Conservation (phyloP, 2,797 vertebrate genomes). For the Balearica regulorum region DNA sequence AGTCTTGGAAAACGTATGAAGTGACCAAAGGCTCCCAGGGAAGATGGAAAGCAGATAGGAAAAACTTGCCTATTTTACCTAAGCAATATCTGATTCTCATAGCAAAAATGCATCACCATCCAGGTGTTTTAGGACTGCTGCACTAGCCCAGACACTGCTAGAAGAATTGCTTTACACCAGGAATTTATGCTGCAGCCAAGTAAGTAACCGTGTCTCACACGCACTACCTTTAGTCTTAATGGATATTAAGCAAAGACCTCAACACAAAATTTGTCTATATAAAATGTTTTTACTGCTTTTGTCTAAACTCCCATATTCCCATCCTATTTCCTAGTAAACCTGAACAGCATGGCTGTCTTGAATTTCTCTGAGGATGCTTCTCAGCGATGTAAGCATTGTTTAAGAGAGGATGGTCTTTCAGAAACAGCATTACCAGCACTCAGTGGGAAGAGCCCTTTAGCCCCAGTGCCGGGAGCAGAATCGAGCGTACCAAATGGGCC, state of each 20-base stretch:
- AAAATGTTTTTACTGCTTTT: background rate
- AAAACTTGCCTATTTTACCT: background rate
- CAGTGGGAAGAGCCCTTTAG: background rate
- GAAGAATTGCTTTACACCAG: background rate
- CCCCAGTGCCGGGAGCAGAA: background rate
- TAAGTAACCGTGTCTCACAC: background rate
- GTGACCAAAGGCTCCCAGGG: background rate
- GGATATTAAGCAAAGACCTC: background rate
- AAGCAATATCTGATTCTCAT: background rate
- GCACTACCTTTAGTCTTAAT: background rate
- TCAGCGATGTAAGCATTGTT: background rate
- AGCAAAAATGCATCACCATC: background rate
- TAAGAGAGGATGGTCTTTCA: background rate
- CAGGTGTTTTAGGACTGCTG: background rate
- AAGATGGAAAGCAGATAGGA: background rate
- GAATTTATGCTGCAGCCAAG: background rate
- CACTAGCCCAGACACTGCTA: background rate
- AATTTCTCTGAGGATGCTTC: background rate
- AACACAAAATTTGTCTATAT: background rate
- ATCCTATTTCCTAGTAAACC: background rate
- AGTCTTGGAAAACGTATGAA: background rate
- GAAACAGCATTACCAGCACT: background rate
- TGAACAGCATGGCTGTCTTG: background rate
- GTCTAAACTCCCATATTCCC: background rate
- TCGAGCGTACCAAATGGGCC: rapidly evolving